phyloP scores from a whole-genome alignment of 2,888 invertebrate species.

The Drosophila phalerata region DNA sequence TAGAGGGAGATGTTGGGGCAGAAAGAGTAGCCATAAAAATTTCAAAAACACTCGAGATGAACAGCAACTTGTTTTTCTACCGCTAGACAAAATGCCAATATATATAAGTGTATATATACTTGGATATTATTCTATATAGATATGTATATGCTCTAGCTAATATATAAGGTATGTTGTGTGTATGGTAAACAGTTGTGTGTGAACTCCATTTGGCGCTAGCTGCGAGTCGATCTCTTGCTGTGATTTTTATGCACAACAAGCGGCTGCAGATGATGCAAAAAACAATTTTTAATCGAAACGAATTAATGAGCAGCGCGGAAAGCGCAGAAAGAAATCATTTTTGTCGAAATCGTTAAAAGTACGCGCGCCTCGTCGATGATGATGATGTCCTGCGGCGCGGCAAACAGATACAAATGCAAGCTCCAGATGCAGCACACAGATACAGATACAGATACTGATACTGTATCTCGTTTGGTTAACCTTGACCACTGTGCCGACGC shows the following conservation, averaged over 20 bases:
- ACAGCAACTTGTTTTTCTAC: conserved; percentile 75
- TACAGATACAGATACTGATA: conserved; percentile 30
- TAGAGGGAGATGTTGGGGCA: not conserved
- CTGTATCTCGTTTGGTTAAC: conserved; percentile 65
- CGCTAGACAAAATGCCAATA: conserved; percentile 70
- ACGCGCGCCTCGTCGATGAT: conserved; percentile 68
- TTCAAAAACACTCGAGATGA: conserved; percentile 63
- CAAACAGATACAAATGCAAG: conserved; percentile 26
- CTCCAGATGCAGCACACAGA: conserved; percentile 22
- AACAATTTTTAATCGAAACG: conserved; percentile 78
- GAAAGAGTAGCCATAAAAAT: conserved; percentile 62
- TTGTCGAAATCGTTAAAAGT: conserved; percentile 76
- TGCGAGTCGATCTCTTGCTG: conserved; percentile 69
- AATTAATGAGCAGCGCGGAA: conserved; percentile 78
- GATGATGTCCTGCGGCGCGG: conserved; percentile 79
- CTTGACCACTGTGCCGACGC: conserved; percentile 69
- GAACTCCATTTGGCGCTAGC: conserved; percentile 32
- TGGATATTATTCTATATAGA: conserved; percentile 12
- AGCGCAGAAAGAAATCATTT: conserved; percentile 62
- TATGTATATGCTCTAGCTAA: not conserved
- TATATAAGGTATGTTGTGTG: conserved; percentile 11
- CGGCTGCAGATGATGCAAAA: conserved; percentile 67
- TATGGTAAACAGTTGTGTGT: conserved; percentile 32
- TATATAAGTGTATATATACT: conserved; percentile 18
- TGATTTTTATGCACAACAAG: conserved; percentile 81